Conservation (phyloP, 2,113 vertebrate species). For the Chrysemys picta region DNA sequence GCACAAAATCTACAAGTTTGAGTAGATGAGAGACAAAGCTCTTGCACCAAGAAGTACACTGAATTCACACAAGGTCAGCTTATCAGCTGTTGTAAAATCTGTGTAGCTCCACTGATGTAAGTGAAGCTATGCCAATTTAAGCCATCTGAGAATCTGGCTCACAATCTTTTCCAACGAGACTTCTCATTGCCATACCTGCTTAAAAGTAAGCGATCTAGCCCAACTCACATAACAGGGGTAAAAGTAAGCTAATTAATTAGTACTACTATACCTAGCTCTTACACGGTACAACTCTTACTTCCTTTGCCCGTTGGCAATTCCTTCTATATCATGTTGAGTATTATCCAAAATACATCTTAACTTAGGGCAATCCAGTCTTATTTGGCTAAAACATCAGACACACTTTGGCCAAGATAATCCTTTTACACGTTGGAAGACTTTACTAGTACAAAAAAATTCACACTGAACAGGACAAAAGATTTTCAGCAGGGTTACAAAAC, state of each 20-base stretch:
- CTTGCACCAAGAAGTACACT: too few species aligned
- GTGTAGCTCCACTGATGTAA: background rate
- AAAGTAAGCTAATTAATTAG: conserved; percentile 42
- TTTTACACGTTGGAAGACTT: background rate
- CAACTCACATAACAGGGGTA: conserved; percentile 12
- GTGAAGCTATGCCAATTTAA: background rate
- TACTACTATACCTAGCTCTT: background rate
- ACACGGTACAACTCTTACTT: background rate
- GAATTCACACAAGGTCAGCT: too few species aligned
- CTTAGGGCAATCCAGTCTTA: background rate
- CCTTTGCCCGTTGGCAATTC: background rate
- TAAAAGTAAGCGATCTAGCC: conserved; percentile 48
- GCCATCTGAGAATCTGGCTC: background rate
- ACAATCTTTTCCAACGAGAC: background rate
- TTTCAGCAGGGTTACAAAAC: background rate
- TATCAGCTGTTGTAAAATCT: background rate
- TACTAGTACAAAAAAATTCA: background rate
- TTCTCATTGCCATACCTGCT: conserved; percentile 52
- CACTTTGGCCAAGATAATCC: background rate
- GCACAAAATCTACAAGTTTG: too few species aligned
- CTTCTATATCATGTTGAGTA: background rate
- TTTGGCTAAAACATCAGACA: background rate
- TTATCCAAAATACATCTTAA: background rate
- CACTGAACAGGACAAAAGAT: background rate
- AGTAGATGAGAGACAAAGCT: too few species aligned